phyloP scores from a whole-genome alignment of 2,888 invertebrate genomes.

The Drosophila rellima region DNA sequence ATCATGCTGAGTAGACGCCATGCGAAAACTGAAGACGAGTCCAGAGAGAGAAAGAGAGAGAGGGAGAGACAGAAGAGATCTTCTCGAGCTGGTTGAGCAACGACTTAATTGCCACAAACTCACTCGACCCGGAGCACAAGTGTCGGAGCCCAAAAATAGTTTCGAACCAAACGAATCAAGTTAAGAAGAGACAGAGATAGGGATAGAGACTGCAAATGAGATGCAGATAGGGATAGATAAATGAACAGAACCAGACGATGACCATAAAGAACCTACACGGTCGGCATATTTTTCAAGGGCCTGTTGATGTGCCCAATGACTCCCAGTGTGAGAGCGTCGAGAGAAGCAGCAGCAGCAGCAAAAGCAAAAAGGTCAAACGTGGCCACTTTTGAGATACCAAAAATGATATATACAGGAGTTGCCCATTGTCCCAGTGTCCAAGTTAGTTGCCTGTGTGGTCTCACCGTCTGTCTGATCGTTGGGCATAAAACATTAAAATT shows the following conservation, averaged over 20 bases:
- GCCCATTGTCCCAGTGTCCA: conserved; percentile 46
- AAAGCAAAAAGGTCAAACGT: conserved; percentile 76
- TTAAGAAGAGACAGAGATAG: conserved; percentile 15
- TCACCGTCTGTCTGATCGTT: conserved; percentile 35
- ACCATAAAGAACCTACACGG: conserved; percentile 69
- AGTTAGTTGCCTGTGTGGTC: conserved; percentile 56
- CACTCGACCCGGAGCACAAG: conserved; percentile 41
- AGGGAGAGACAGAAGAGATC: not conserved
- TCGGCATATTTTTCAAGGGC: conserved; percentile 70
- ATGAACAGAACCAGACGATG: conserved; percentile 40
- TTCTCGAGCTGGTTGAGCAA: conserved; percentile 40
- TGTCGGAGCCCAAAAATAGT: conserved; percentile 59
- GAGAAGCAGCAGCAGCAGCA: conserved; percentile 20
- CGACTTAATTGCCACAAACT: conserved; percentile 60
- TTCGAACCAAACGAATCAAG: conserved; percentile 34
- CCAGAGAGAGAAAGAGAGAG: conserved; percentile 10
- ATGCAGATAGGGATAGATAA: conserved; percentile 29
- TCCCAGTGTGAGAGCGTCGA: conserved; percentile 45
- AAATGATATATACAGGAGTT: conserved; percentile 43
- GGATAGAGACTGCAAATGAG: conserved; percentile 14
- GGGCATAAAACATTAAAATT: conserved; percentile 62
- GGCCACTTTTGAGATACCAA: conserved; percentile 73
- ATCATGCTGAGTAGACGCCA: conserved; percentile 68
- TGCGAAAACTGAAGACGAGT: conserved; percentile 43
- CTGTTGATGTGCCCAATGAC: conserved; percentile 46